Conservation (phyloP, 2,113 vertebrate species). For the Bucco capensis region DNA sequence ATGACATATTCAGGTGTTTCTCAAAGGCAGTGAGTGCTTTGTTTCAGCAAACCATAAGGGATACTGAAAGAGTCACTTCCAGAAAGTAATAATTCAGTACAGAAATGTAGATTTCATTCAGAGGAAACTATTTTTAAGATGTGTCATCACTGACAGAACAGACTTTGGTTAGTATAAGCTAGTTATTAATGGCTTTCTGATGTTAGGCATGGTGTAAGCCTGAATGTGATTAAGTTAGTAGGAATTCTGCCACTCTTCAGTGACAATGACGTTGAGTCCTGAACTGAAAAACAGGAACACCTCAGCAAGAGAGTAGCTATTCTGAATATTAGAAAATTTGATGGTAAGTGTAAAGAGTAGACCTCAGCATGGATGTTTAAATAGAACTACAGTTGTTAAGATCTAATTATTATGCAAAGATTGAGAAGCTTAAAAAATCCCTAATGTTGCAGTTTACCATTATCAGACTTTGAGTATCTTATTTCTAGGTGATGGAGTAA, state of each 20-base stretch:
- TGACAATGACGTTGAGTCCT: background rate
- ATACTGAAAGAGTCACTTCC: background rate
- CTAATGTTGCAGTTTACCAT: background rate
- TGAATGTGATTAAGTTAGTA: slow-evolving; percentile 29
- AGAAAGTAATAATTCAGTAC: background rate
- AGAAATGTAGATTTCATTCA: slow-evolving; percentile 28
- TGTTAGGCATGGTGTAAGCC: background rate
- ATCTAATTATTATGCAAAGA: background rate
- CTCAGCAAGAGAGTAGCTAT: background rate
- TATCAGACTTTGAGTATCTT: background rate
- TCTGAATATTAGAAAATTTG: background rate
- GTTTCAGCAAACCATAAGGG: background rate
- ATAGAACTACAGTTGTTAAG: background rate
- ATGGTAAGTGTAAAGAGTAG: background rate
- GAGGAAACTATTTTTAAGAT: slow-evolving; percentile 32
- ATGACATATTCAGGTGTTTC: slow-evolving; percentile 16
- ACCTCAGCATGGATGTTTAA: background rate
- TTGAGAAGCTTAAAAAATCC: background rate
- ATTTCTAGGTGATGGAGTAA: background rate
- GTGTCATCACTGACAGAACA: background rate
- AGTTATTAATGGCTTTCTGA: slow-evolving; percentile 46
- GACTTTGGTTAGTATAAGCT: slow-evolving; percentile 7
- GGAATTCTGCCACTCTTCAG: background rate
- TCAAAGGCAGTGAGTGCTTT: background rate
- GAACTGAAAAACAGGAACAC: background rate